Evolutionary conservation across 2,888 invertebrate genomes (phyloP), one percentile per base, ranked within the genome.

Genomic region (Ligdia adustata): DNA sequence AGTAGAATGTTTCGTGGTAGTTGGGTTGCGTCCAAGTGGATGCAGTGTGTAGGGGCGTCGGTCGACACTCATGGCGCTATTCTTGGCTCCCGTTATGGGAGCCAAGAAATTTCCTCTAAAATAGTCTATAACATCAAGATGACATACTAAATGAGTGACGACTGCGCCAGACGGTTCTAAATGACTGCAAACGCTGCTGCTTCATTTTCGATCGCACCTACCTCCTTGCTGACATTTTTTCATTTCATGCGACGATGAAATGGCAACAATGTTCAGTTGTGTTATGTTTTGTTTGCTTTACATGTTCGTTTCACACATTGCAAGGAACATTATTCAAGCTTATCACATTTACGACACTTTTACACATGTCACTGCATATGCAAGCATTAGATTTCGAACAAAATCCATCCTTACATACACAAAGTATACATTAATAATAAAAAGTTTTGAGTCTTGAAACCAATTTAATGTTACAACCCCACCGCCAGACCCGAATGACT

Each of bases 11-110:
- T 59, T 50, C 46, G 62, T 66, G 64, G 64, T 73, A 73, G 76
- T 88, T 86, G 86, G 81, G 83, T 86, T 87, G 85, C 71, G 87
- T 87, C 86, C 87, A 88, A 86, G 83, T 82, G 72, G 73, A 72
- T 79, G 75, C 75, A 76, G 72, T 75, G 72, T 64, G 71, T 81
- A 85, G 80, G 82, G 69, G 71, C 63, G 64, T 74, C 69, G 66
- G 69, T 75, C 64, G 64, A 70, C 68, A 73, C 79, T 78, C 72
- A 70, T 75, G 67, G 63, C 66, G 76, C 74, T 77, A 77, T 78
- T 64, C 60, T 44, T 58, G 47, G 45, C 42, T 46, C 29, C 41
- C 24, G 44, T 45, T 54, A 55, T 52, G 56, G 51, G n/a, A n/a
- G n/a, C n/a, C n/a, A n/a, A n/a, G n/a, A n/a, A n/a, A n/a, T 48